These are phyloP conservation scores for Chrysotoxum bicinctum DNA, from an alignment of 2,888 invertebrate genomes.

Conservation along the genomic window DNA sequence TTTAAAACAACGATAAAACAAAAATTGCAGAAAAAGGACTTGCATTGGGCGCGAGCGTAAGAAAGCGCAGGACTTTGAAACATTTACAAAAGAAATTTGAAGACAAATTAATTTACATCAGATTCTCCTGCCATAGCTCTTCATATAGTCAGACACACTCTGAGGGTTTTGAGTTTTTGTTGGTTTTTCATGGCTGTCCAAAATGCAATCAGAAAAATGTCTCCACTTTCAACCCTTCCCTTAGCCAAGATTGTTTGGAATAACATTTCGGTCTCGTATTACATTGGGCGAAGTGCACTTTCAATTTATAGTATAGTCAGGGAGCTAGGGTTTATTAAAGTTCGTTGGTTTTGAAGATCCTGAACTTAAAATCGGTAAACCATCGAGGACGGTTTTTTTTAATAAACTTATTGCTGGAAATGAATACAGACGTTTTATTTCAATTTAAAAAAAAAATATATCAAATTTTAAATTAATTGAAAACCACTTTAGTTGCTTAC, in stretches of 20 bases:
- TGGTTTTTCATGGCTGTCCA: conserved; percentile 35
- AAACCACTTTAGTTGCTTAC: no score
- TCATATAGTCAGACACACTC: conserved; percentile 22
- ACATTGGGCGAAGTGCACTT: conserved; percentile 13
- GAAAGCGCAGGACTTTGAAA: conserved; percentile 16
- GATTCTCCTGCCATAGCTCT: background rate
- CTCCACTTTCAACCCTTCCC: conserved; percentile 23
- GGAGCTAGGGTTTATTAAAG: background rate
- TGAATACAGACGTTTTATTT: no score
- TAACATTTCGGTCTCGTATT: conserved; percentile 20
- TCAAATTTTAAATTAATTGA: no score
- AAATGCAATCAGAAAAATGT: conserved; percentile 52
- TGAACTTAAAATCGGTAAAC: no score
- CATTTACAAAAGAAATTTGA: conserved; percentile 31
- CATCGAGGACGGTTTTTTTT: no score
- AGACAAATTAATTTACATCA: conserved; percentile 49
- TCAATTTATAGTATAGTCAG: background rate
- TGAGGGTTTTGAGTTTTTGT: conserved; percentile 2
- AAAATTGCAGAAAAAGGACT: background rate
- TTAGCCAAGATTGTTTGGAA: background rate
- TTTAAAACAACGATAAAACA: conserved; percentile 36
- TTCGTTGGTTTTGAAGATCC: no score
- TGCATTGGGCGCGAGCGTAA: background rate
- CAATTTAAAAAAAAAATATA: no score
- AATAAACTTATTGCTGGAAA: no score